Evolutionary conservation across 2,888 invertebrate species (phyloP), one percentile per base, ranked within the genome.

Genomic region (Zygothrica quintamaculata): DNA sequence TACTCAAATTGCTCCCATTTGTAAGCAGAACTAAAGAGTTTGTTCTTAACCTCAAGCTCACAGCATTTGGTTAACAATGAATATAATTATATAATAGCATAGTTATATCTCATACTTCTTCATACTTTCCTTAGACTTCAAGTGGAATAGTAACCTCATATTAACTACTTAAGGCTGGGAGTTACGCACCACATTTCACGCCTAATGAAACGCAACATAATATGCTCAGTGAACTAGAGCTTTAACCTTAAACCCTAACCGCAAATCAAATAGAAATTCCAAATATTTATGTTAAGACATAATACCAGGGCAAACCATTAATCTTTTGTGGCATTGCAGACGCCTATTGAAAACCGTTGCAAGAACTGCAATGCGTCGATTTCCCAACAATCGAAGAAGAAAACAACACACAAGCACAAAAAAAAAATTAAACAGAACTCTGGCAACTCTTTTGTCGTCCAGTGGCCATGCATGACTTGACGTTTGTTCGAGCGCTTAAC

Each of bases 241-340:
- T 13, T 18, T n/a, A 6, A 26, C 31, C 29, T 16, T 39, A 40
- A 69, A 65, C 39, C 40, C 51, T 51, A 84, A 74, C 82, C 85
- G 74, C 77, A 84, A 77, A 81, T 78, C 82, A 81, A 84, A 81
- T 78, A 61, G 74, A 81, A 84, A 77, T 81, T 81, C 85, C 82
- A 65, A 74, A 84, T 60, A 47, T 31, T 12, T 29, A 55, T 79
- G 58, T 53, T 47, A 57, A 53, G 57, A 69, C 40, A 60, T 56
- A 57, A 57, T 69, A 66, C 53, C 8, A 33, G 12, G 44, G 31
- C 26, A 7, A 42, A 47, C 53, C 62, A 70, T 73, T 64, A 57
- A 69, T 76, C 65, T 69, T 53, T 2, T 37, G 42, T 42, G 71
- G 44, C 43, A 65, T 29, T 55, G 52, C 18, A 46, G 34, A 53